These are phyloP conservation scores for Rhinatrema bivittatum DNA, from an alignment of 2,797 vertebrate species.

Conservation along the genomic window DNA sequence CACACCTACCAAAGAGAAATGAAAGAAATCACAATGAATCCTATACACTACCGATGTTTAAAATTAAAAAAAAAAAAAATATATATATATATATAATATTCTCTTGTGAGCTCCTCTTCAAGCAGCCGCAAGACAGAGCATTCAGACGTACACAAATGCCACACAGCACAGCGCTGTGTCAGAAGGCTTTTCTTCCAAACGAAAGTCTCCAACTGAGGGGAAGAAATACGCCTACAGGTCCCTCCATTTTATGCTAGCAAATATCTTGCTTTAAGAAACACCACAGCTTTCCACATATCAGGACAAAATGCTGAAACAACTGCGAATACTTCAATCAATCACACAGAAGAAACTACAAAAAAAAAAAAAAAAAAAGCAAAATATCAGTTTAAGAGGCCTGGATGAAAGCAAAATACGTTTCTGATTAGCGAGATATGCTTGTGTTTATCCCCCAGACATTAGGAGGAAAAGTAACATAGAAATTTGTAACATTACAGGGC, in stretches of 20 bases:
- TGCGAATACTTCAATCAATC: background rate
- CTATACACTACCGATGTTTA: rapidly evolving
- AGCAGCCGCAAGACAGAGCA: background rate
- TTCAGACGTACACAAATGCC: background rate
- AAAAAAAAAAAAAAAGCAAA: too few species aligned
- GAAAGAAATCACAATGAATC: rapidly evolving
- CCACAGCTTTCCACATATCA: background rate
- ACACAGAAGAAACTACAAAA: background rate
- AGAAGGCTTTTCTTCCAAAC: background rate
- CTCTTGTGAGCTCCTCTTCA: background rate
- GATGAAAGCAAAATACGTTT: too few species aligned
- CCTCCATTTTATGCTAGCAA: background rate
- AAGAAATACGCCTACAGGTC: background rate
- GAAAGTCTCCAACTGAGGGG: constrained; percentile 1
- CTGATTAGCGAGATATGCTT: too few species aligned
- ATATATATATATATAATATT: too few species aligned
- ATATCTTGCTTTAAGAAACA: background rate
- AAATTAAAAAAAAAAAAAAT: background rate
- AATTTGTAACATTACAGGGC: too few species aligned
- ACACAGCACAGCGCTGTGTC: background rate
- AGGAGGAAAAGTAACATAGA: too few species aligned
- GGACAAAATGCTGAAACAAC: background rate
- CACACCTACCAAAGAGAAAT: too few species aligned
- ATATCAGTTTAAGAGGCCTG: too few species aligned
- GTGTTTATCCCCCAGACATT: too few species aligned